Conservation (phyloP, 2,797 vertebrate species). For the Enteromius radiatus region DNA sequence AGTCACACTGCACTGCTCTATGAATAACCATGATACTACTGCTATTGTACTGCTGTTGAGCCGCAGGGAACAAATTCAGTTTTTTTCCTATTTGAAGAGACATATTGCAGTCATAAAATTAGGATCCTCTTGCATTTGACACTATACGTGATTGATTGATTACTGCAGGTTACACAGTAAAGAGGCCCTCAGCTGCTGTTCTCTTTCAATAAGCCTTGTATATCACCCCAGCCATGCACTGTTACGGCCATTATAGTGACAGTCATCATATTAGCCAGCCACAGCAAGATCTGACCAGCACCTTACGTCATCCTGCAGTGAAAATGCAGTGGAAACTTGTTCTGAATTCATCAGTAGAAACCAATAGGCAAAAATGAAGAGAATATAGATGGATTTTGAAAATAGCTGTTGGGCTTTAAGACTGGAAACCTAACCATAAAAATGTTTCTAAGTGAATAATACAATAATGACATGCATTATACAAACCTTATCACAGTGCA, state of each 20-base stretch:
- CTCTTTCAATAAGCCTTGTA: background rate
- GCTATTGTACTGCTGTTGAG: background rate
- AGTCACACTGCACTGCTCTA: slow-evolving; percentile 21
- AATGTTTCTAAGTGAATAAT: background rate
- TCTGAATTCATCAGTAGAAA: slow-evolving; percentile 28
- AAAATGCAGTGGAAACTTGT: slow-evolving; percentile 14
- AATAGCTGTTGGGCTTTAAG: background rate
- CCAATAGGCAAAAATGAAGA: background rate
- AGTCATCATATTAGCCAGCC: slow-evolving; percentile 30
- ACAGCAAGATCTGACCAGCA: slow-evolving; percentile 3
- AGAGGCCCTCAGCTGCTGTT: slow-evolving; percentile 10
- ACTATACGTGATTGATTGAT: background rate
- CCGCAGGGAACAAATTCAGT: background rate
- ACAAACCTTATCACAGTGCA: background rate
- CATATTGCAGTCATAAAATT: background rate
- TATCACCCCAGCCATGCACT: background rate
- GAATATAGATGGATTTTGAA: background rate
- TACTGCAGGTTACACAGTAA: slow-evolving; percentile 8
- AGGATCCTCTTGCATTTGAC: slow-evolving; percentile 5
- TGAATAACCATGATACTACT: slow-evolving; percentile 1
- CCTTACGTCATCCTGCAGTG: slow-evolving; percentile 53
- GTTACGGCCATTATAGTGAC: background rate
- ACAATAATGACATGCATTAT: too few relatives aligned
- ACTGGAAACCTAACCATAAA: background rate
- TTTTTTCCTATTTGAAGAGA: background rate